phyloP scores from a whole-genome alignment of 2,797 vertebrate genomes.

The Fundulus diaphanus region DNA sequence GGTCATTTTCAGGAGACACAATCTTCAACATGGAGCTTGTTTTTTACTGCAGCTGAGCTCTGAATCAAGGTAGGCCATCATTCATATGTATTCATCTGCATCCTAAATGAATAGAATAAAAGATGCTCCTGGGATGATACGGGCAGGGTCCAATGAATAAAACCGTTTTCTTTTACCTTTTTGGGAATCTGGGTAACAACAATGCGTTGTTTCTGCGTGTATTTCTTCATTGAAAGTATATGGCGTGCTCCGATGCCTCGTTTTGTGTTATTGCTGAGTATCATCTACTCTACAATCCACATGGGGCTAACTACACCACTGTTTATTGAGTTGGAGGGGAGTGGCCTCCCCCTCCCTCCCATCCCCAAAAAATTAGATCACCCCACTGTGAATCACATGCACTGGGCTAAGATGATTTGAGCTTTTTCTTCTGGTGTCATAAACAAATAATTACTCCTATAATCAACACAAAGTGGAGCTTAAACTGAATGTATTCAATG shows the following conservation, averaged over 20 bases:
- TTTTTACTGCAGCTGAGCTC: conserved; percentile 49
- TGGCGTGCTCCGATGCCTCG: conserved; percentile 16
- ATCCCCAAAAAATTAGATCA: conserved; percentile 64
- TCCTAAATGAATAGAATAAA: not conserved
- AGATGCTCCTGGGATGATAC: not conserved
- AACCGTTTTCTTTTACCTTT: not conserved
- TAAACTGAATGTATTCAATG: not conserved
- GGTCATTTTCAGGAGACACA: conserved; percentile 24
- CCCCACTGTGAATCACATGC: conserved; percentile 56
- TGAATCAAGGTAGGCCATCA: conserved; percentile 48
- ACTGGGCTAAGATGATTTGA: conserved; percentile 22
- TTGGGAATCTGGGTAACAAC: not conserved
- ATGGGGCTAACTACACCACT: conserved; percentile 55
- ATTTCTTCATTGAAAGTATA: not conserved
- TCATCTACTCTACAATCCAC: conserved; percentile 46
- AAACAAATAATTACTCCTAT: conserved; percentile 11
- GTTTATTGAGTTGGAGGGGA: conserved; percentile 64
- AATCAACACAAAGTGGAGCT: conserved; percentile 8
- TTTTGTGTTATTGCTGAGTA: conserved; percentile 38
- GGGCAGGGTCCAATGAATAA: conserved; percentile 20
- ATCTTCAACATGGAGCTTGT: conserved; percentile 56
- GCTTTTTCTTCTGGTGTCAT: conserved; percentile 10
- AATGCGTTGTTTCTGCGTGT: not conserved
- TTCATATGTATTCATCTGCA: not conserved
- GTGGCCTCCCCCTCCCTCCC: conserved; percentile 44